Conservation (phyloP, 2,797 vertebrate species). For the Argentina silus region DNA sequence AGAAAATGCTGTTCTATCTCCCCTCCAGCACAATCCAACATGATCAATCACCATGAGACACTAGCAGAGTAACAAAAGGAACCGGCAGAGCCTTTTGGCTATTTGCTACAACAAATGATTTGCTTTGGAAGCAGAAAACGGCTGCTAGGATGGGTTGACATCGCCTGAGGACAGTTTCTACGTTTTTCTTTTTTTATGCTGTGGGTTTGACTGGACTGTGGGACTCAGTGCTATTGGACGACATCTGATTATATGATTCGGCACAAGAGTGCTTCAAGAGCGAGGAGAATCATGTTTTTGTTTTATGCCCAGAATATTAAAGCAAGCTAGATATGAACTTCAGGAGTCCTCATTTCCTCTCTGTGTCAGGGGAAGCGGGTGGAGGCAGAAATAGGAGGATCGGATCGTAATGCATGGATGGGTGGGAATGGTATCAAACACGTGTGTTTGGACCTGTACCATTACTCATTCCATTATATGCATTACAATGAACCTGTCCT, state of each 20-base stretch:
- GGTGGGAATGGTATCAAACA: constrained; percentile 21
- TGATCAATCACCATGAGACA: constrained; percentile 61
- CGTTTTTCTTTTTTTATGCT: constrained; percentile 46
- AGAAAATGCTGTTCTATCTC: constrained; percentile 56
- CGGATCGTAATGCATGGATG: neutral
- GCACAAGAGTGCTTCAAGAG: too few relatives aligned
- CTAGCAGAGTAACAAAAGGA: constrained; percentile 59
- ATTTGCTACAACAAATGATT: constrained; percentile 71
- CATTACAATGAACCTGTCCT: too few relatives aligned
- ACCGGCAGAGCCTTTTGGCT: constrained; percentile 58
- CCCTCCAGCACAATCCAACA: constrained; percentile 57
- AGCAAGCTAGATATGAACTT: neutral
- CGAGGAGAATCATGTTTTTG: too few relatives aligned
- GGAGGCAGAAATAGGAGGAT: neutral
- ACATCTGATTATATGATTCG: too few relatives aligned
- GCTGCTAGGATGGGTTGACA: constrained; percentile 58
- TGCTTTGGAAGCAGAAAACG: constrained; percentile 71
- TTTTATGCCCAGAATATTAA: too few relatives aligned
- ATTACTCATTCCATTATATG: too few relatives aligned
- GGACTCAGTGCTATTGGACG: too few relatives aligned
- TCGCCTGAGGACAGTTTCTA: constrained; percentile 51
- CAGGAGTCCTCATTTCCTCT: neutral
- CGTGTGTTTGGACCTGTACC: too few relatives aligned
- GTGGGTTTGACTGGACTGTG: constrained; percentile 6
- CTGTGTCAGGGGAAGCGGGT: neutral